Evolutionary conservation across 2,797 vertebrate species (phyloP).

Genomic region (Anguilla pacifica): DNA sequence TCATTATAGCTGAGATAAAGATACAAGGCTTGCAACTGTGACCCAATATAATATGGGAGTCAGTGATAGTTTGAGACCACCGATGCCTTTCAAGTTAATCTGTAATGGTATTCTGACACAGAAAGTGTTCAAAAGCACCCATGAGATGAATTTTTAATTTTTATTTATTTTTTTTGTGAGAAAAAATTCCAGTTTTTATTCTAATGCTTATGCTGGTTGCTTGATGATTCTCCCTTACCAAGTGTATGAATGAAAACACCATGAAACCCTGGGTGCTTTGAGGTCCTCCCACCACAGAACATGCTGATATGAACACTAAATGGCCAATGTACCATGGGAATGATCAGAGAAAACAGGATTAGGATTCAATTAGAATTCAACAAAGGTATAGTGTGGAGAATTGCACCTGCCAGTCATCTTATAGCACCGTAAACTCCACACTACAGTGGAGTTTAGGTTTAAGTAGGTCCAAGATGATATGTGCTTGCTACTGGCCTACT

Average conservation of each 20-base stretch:
- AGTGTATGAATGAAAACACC: background rate
- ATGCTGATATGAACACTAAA: background rate
- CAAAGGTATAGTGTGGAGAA: background rate
- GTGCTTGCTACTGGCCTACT: background rate
- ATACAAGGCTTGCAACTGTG: background rate
- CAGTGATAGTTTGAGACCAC: background rate
- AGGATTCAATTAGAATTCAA: background rate
- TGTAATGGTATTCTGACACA: background rate
- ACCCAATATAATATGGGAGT: background rate
- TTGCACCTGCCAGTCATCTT: background rate
- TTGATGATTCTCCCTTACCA: background rate
- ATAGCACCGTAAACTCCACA: background rate
- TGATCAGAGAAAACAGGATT: background rate
- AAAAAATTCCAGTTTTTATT: background rate
- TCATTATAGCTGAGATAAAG: constrained; percentile 4
- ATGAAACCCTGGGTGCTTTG: background rate
- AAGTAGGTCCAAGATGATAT: background rate
- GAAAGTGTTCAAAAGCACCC: background rate
- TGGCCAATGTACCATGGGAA: background rate
- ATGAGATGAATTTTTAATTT: too few species aligned
- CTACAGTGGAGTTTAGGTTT: background rate
- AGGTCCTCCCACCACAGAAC: background rate
- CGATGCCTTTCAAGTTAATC: background rate
- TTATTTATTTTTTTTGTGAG: background rate
- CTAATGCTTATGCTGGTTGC: background rate